Evolutionary conservation across 2,888 invertebrate genomes (phyloP), one percentile per base, ranked within the genome.

Genomic region (Carabus problematicus): DNA sequence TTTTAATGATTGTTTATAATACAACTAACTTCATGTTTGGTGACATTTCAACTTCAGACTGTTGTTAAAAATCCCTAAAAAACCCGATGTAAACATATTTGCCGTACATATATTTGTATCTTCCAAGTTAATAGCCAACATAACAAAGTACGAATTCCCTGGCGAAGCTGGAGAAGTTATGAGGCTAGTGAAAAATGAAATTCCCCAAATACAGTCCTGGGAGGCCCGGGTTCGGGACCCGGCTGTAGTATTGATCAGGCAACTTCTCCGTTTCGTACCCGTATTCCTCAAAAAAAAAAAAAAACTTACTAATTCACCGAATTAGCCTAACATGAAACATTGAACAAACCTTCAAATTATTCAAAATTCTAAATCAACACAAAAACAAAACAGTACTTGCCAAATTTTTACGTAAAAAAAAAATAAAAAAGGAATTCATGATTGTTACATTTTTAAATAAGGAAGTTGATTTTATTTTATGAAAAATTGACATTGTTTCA

Each of bases 191-290:
- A 56, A 56, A 29, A 39, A 29, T 56, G 19, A 56, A 56, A 29
- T 55, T 7, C 29, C 9, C 11, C 52, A 64, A 40, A 59, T 64
- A 56, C 64, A 54, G 56, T 1, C 45, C 64, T 64, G 64, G 52
- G 42, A 18, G 52, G 63, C 63, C 18, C 54, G 42, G 52, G 63
- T 40, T 49, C 55, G 19, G 45, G 56, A 42, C 64, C 64, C 56
- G 64, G 64, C 52, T 63, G 49, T 63, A 18, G 64, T 64, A 64
- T 64, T 64, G 64, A 64, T 64, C 64, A 54, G 64, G 43, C 42
- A 54, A 56, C 43, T 41, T 52, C 54, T 19, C 52, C 52, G 63
- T 52, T 6, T 11, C 54, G 19, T 19, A 52, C 45, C 56, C 55
- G 64, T 42, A 64, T 43, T 56, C 52, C 52, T 8, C n/a, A n/a